Base-by-base conservation (phyloP, 2,113 vertebrate genomes). In the Microcebus jonahi region DNA sequence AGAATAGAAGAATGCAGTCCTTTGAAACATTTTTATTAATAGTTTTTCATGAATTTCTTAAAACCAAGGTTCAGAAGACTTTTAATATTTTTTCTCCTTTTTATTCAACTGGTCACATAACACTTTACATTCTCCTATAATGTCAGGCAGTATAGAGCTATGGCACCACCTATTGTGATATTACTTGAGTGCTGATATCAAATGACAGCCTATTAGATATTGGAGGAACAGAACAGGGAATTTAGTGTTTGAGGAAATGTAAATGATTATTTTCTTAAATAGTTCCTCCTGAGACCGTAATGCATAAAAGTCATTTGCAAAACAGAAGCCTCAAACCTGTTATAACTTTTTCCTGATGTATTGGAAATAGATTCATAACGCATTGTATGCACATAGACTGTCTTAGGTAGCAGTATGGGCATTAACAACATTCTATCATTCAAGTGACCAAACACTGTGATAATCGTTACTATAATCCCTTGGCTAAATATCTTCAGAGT, bases 121-220 rank as follows among this genome's bases (percentile, higher is more conserved):
- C 3, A 63, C 36, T 75, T 94, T 13, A n/a, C 68, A 70, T 75
- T 96, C 93, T 91, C 39, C 57, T 77, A 79, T 70, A 93, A 73
- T 70, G 70, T 29, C 34, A 93, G 27, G 61, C 61, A 96, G 17
- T 88, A 68, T 17, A 95, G 67, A 95, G 59, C 59, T 88, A 91
- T 70, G 67, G 87, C 77, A 92, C 77, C 91, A 96, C 73, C 63
- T 94, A 91, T 73, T 84, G 89, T 93, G 89, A 95, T 70, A 93
- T 65, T 73, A 71, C 34, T 97, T 95, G 90, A 96, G 89, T 93
- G 50, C 18, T 86, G 14, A 88, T 80, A 85, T 45, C 61, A 96
- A 96, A 83, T 73, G 93, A 90, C 34, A 95, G 42, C 12, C 53
- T 92, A 50, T 80, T 89, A 83, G 61, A 55, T 48, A 93, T 8